Base-by-base conservation (phyloP, 2,888 invertebrate genomes). In the Auanema sp. region DNA sequence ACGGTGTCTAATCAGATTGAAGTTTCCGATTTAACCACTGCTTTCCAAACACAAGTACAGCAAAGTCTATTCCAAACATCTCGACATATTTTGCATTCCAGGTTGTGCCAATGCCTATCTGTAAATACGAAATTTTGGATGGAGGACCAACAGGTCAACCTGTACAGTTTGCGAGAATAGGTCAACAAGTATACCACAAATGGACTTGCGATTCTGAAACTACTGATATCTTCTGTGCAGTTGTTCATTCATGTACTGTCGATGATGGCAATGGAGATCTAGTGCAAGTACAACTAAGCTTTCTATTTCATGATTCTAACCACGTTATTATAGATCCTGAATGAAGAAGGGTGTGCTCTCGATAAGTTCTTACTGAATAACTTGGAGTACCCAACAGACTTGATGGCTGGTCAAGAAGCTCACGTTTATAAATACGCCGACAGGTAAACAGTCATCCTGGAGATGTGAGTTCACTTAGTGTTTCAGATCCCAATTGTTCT, bases 371-470 rank as follows among this genome's bases (percentile, higher is more conserved):
- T 80, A 63, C 76, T 80, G 56, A 79, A 78, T 65, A 79, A 80
- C 63, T 66, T 79, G 53, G 80, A 80, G 62, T 80, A 80, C 58
- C 76, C 78, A 57, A 71, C 71, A n/a, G 80, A 80, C 66, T 65
- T 80, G 58, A 73, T 71, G 64, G 80, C 79, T 40, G 80, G 80
- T 5, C 66, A 68, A 64, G 79, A 79, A 58, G 78, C 79, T 54
- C 79, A 80, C 70, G 78, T 80, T 25, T 80, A 76, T 76, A 80
- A 80, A 64, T 80, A 77, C 68, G 80, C 80, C 47, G 80, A 80
- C 62, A 59, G 58, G 44, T 49, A 58, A 8, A 47, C 33, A 33
- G 8, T 3, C 8, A 5, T 33, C 4, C 33, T n/a, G n/a, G n/a
- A n/a, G n/a, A n/a, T n/a, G n/a, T n/a, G 33, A 47, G 16, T 21